Percentiles rank a stretch among this genome's conserved stretches.
Conservation (phyloP, 2,797 vertebrate species). For the Enteromius argenteus region DNA sequence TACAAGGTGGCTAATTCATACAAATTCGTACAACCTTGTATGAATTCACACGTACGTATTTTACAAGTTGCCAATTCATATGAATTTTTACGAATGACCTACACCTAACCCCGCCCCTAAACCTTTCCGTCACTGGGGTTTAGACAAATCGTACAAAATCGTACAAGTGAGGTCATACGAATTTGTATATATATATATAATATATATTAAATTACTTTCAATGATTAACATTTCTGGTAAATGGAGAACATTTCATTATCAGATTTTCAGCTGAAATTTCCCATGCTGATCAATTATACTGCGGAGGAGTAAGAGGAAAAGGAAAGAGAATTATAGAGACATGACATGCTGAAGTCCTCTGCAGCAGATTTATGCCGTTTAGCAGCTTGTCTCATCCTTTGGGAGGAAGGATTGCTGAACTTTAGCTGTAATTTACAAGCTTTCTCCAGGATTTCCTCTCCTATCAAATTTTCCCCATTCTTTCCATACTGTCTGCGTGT, state of each 20-base stretch:
- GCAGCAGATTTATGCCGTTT: constrained; percentile 57
- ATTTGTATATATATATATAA: no score
- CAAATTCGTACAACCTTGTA: no score
- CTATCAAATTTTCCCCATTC: constrained; percentile 55
- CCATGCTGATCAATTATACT: constrained; percentile 25
- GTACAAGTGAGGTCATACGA: no score
- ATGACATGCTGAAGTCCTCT: constrained; percentile 35
- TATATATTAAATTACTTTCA: background rate
- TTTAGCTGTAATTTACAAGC: constrained; percentile 62
- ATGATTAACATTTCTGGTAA: background rate
- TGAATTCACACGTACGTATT: no score
- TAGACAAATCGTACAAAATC: no score
- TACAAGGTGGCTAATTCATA: no score
- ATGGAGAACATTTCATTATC: background rate
- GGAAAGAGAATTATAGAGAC: constrained; percentile 50
- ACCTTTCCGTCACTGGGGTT: no score
- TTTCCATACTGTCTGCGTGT: constrained; percentile 34
- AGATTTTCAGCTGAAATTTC: background rate
- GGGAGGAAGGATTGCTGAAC: constrained; percentile 60
- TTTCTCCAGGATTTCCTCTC: constrained; percentile 59
- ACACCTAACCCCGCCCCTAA: no score
- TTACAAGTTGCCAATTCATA: no score
- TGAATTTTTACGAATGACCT: no score
- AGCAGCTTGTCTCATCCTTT: constrained; percentile 51
- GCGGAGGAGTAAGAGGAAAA: background rate